phyloP scores from a whole-genome alignment of 2,797 vertebrate genomes.

The Prionace glauca region DNA sequence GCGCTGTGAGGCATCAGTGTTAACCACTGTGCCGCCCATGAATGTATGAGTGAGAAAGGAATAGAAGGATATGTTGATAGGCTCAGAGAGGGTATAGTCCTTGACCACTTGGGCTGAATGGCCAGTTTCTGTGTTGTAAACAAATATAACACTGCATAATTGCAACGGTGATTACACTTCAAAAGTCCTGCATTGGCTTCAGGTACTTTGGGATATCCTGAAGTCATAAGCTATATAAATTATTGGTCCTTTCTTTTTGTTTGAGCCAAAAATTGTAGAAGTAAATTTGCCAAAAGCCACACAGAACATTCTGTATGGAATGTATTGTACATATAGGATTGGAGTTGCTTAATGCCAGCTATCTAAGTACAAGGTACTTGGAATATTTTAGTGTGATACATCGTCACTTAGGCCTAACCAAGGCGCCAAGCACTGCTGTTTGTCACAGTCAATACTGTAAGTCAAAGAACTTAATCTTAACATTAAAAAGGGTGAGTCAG shows the following conservation, averaged over 20 bases:
- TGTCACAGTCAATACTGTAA: background rate
- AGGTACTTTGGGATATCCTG: background rate
- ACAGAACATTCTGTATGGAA: background rate
- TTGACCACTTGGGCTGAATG: no score
- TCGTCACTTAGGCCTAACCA: background rate
- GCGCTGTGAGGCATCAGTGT: no score
- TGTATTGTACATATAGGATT: background rate
- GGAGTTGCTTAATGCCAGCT: background rate
- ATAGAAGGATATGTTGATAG: no score
- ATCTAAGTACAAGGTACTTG: background rate
- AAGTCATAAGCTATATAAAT: background rate
- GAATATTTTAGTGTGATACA: background rate
- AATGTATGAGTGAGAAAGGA: no score
- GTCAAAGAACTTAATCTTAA: background rate
- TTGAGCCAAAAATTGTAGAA: background rate
- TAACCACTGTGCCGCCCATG: no score
- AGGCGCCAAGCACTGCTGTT: background rate
- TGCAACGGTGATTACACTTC: no score
- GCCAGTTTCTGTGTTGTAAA: no score
- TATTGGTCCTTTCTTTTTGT: background rate
- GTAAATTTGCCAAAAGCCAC: background rate
- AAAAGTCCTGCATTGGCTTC: background rate
- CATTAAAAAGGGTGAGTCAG: background rate
- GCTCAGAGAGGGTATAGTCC: no score
- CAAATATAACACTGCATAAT: no score